Percentiles rank a stretch among this genome's conserved stretches.
Evolutionary conservation across 1,140 invertebrate genomes (phyloP).

Genomic region (Aricia agestis): DNA sequence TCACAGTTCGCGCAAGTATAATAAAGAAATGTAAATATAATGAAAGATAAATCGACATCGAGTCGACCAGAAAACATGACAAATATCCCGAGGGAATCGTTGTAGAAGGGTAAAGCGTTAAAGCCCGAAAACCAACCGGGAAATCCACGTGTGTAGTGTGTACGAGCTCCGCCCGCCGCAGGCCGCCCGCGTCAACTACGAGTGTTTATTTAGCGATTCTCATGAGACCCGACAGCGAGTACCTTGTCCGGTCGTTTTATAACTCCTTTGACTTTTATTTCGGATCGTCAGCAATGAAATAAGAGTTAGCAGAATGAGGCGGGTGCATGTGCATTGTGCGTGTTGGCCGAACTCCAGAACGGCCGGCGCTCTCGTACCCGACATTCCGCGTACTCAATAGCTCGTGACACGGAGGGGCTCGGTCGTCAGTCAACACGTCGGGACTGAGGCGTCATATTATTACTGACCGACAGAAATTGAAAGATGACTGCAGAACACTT

Average conservation of each 20-base stretch:
- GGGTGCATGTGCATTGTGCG: not conserved
- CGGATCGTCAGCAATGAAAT: conserved; percentile 2
- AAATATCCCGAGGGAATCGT: not conserved
- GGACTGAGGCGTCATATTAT: not conserved
- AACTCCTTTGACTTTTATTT: not conserved
- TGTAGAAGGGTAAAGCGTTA: not conserved
- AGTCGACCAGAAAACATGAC: not conserved
- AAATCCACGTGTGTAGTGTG: no score
- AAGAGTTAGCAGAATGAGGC: not conserved
- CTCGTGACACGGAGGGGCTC: not conserved
- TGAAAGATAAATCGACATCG: no score
- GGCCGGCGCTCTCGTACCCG: not conserved
- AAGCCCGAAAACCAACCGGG: no score
- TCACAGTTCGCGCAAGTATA: not conserved
- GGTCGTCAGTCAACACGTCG: not conserved
- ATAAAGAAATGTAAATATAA: no score
- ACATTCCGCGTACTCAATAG: not conserved
- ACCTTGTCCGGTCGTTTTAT: no score
- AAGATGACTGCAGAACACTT: no score
- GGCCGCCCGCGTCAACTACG: no score
- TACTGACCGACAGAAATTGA: no score
- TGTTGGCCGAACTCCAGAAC: not conserved
- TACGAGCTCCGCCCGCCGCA: no score
- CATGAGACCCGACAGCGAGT: no score
- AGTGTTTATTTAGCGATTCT: not conserved